Evolutionary conservation across 2,113 vertebrate genomes (phyloP).

Genomic region (Circaetus gallicus): DNA sequence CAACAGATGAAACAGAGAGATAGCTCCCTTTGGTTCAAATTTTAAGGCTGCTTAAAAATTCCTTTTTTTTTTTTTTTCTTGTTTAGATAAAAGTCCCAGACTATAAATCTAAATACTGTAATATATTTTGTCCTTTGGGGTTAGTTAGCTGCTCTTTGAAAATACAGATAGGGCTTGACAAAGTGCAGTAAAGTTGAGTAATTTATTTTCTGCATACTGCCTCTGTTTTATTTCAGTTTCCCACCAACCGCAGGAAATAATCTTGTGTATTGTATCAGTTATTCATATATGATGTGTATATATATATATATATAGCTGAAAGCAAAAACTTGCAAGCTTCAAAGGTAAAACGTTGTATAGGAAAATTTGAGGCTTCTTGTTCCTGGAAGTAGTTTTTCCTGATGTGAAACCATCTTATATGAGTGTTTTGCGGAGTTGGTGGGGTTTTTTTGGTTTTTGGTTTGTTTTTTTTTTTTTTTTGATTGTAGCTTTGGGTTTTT

Average conservation of each 20-base stretch:
- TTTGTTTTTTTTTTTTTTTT: background rate
- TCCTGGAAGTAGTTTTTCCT: background rate
- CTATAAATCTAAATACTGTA: background rate
- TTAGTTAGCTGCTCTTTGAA: background rate
- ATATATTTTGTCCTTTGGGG: background rate
- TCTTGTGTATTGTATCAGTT: background rate
- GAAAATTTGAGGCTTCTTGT: background rate
- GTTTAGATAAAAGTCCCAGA: background rate
- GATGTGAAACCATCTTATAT: background rate
- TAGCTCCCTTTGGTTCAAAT: background rate
- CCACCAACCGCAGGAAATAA: background rate
- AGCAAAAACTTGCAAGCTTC: background rate
- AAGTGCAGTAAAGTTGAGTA: background rate
- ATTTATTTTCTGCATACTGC: background rate
- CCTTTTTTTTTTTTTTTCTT: background rate
- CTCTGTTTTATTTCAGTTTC: background rate
- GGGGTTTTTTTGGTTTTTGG: no score
- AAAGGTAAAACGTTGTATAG: background rate
- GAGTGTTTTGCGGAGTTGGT: background rate
- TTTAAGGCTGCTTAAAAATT: background rate
- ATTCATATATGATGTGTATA: background rate
- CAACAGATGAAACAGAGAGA: background rate
- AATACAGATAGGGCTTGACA: background rate
- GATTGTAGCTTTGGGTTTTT: fast-evolving
- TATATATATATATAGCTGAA: background rate